These are phyloP conservation scores for Tridacna crocea DNA, from an alignment of 2,888 invertebrate species.

Conservation along the genomic window DNA sequence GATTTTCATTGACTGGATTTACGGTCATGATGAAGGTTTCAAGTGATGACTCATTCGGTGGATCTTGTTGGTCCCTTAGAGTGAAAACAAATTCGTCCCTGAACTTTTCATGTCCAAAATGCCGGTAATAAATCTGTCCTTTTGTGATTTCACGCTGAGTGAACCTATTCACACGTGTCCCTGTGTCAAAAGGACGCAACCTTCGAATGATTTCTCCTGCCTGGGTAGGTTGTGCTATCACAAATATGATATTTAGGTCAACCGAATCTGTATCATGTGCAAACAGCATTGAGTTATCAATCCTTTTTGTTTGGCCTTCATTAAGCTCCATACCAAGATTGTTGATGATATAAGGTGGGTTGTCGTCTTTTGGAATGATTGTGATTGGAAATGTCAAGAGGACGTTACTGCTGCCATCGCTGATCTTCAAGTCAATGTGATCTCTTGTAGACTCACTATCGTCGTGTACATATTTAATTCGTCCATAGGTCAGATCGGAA, in stretches of 20 bases:
- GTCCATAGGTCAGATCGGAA: conserved; percentile 74
- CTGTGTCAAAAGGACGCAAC: conserved; percentile 75
- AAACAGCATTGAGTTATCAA: conserved; percentile 75
- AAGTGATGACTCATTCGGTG: conserved; percentile 81
- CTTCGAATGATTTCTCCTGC: conserved; percentile 80
- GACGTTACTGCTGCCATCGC: conserved; percentile 80
- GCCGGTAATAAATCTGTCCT: conserved; percentile 83
- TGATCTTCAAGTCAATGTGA: conserved; percentile 80
- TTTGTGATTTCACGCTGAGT: conserved; percentile 81
- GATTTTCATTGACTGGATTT: conserved; percentile 80
- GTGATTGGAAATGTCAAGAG: conserved; percentile 81
- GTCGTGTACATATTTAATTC: conserved; percentile 81
- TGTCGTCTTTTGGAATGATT: conserved; percentile 83
- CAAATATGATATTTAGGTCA: conserved; percentile 79
- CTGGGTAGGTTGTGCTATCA: conserved; percentile 77
- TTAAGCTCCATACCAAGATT: conserved; percentile 81
- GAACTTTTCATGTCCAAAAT: conserved; percentile 78
- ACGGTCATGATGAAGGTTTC: conserved; percentile 79
- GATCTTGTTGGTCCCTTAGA: conserved; percentile 80
- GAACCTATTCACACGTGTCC: conserved; percentile 78
- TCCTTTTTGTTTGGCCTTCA: conserved; percentile 79
- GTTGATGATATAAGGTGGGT: conserved; percentile 80
- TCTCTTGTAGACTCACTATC: conserved; percentile 81
- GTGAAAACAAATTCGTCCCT: conserved; percentile 81
- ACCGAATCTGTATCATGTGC: conserved; percentile 82